Conservation (phyloP, 2,888 invertebrate genomes). For the Callinectes sapidus region DNA sequence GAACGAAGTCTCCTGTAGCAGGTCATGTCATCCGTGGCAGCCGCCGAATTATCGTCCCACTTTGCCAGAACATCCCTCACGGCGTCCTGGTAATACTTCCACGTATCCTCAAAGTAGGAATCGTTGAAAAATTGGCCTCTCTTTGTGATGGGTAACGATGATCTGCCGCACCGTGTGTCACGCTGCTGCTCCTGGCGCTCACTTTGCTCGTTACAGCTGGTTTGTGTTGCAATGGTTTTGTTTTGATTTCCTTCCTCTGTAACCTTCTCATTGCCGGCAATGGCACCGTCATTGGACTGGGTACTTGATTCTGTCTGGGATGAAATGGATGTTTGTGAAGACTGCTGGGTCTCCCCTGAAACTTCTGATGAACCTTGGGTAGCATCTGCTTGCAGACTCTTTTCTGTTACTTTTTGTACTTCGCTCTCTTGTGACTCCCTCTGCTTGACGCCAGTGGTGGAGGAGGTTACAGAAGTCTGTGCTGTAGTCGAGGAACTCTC, state of each 20-base stretch:
- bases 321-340: background rate
- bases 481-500: background rate
- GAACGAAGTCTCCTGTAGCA: slow-evolving; percentile 65
- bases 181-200: background rate
- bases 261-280: background rate
- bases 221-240: slow-evolving; percentile 30
- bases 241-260: background rate
- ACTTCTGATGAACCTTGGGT: background rate
- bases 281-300: background rate
- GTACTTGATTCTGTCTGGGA: slow-evolving; percentile 5
- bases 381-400: background rate
- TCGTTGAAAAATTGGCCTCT: slow-evolving; percentile 70
- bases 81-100: slow-evolving; percentile 66
- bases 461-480: background rate
- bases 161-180: background rate
- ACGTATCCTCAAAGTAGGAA: slow-evolving; percentile 64
- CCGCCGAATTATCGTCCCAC: slow-evolving; percentile 47
- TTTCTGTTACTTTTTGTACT: background rate
- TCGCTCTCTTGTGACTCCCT: background rate
- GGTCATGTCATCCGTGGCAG: slow-evolving; percentile 53
- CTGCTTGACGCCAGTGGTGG: background rate
- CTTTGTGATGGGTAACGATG: slow-evolving; percentile 42
- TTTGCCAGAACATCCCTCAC: slow-evolving; percentile 61
- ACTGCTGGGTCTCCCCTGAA: background rate
- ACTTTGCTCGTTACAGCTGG: background rate